A percentile compares a stretch with the other conserved stretches of the same genome.
phyloP scores from a whole-genome alignment of 2,888 invertebrate genomes.

The Eutolmus rufibarbis region DNA sequence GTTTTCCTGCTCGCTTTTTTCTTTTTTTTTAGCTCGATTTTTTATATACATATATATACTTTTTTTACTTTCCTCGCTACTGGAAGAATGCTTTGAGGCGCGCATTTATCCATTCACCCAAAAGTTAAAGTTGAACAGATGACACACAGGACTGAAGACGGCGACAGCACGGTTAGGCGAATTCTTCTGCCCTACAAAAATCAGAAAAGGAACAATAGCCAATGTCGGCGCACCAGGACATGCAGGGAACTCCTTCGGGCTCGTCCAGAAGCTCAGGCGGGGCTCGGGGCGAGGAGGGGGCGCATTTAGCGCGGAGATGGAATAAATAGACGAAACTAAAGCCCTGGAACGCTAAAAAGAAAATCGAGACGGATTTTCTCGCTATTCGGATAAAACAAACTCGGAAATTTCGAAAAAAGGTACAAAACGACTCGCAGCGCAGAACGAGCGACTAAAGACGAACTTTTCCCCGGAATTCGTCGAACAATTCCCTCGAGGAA shows the following conservation, averaged over 20 bases:
- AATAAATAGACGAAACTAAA: slow-evolving; percentile 32
- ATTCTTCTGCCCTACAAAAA: background rate
- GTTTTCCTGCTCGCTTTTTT: background rate
- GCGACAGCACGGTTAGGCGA: background rate
- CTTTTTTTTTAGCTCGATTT: background rate
- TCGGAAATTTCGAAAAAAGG: slow-evolving; percentile 7
- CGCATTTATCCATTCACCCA: slow-evolving; percentile 33
- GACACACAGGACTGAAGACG: slow-evolving; percentile 31
- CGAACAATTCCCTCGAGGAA: slow-evolving; percentile 1
- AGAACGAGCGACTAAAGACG: slow-evolving; percentile 7
- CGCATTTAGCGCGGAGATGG: slow-evolving; percentile 20
- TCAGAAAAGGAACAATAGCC: slow-evolving; percentile 34
- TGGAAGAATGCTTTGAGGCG: slow-evolving; percentile 14
- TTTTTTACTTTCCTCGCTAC: background rate
- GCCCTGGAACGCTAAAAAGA: background rate
- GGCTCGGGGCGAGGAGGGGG: background rate
- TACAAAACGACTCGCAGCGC: background rate
- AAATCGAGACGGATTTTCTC: slow-evolving; percentile 21
- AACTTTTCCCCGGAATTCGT: slow-evolving; percentile 20
- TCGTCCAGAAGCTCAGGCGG: background rate
- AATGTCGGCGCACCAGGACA: background rate
- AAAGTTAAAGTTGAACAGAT: slow-evolving; percentile 42
- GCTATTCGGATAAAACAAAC: slow-evolving; percentile 18
- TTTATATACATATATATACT: background rate
- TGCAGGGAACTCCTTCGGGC: background rate